Percentiles rank a stretch among this genome's conserved stretches.
Conservation (phyloP, 1,140 invertebrate genomes). For the Tetramorium parvispinum region DNA sequence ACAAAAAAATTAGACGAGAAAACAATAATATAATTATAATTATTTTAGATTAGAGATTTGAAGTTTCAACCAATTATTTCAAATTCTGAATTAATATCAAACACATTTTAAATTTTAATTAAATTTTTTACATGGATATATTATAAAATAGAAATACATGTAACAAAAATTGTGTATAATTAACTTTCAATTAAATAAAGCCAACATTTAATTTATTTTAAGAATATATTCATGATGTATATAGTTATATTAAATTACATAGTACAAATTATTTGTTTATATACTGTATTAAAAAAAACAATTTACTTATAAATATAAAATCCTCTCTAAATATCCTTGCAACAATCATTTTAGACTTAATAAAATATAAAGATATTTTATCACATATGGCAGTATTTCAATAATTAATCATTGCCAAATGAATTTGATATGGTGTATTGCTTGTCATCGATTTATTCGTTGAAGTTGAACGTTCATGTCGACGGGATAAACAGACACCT, state of each 20-base stretch:
- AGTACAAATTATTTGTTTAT: neutral
- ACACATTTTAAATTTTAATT: neutral
- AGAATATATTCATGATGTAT: neutral
- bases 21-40: neutral
- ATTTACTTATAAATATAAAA: neutral
- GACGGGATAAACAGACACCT: slow-evolving; percentile 21
- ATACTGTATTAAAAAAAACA: neutral
- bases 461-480: slow-evolving; percentile 16
- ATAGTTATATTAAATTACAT: no score
- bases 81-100: neutral
- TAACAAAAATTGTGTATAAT: neutral
- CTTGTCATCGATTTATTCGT: slow-evolving; percentile 42
- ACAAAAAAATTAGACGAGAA: neutral
- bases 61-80: neutral
- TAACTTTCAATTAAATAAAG: neutral
- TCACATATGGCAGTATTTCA: neutral
- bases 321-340: neutral
- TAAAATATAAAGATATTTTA: neutral
- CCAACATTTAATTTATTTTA: neutral
- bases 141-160: neutral
- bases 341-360: neutral
- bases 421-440: slow-evolving; percentile 23
- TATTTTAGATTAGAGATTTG: neutral
- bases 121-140: neutral
- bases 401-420: slow-evolving; percentile 42